Conservation (phyloP, 2,888 invertebrate species). For the Caenorhabditis sp. region DNA sequence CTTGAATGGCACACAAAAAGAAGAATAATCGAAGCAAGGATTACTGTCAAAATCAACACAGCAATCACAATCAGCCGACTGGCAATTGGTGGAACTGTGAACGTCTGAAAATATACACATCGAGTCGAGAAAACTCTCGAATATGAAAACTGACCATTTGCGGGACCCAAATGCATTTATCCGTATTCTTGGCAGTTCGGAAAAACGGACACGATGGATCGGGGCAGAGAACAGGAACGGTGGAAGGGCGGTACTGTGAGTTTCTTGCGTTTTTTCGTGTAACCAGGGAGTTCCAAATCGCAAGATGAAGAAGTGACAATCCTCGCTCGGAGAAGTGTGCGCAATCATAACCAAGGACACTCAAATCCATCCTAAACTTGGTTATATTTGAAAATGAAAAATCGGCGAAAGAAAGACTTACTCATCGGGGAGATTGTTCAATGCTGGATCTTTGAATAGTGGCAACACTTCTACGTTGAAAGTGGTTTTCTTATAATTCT, state of each 20-base stretch:
- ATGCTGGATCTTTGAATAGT: constrained; percentile 46
- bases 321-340: constrained; percentile 58
- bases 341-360: constrained; percentile 56
- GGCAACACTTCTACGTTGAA: constrained; percentile 57
- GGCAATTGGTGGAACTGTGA: constrained; percentile 7
- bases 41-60: constrained; percentile 31
- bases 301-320: constrained; percentile 49
- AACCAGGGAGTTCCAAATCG: constrained; percentile 50
- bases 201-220: constrained; percentile 57
- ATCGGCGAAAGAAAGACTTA: too few relatives aligned
- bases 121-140: not conserved
- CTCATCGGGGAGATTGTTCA: constrained; percentile 52
- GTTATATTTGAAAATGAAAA: too few relatives aligned
- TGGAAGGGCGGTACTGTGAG: constrained; percentile 37
- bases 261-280: constrained; percentile 40
- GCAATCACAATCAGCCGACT: constrained; percentile 36
- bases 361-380: constrained; percentile 44
- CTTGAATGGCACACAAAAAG: constrained; percentile 34
- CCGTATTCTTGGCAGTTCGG: constrained; percentile 49
- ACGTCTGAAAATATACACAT: constrained; percentile 21
- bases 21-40: constrained; percentile 28
- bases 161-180: constrained; percentile 51
- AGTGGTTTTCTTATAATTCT: constrained; percentile 47
- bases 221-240: constrained; percentile 41
- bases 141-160: constrained; percentile 18